phyloP scores from a whole-genome alignment of 1,140 invertebrate species.

The Drosophila subobscura region DNA sequence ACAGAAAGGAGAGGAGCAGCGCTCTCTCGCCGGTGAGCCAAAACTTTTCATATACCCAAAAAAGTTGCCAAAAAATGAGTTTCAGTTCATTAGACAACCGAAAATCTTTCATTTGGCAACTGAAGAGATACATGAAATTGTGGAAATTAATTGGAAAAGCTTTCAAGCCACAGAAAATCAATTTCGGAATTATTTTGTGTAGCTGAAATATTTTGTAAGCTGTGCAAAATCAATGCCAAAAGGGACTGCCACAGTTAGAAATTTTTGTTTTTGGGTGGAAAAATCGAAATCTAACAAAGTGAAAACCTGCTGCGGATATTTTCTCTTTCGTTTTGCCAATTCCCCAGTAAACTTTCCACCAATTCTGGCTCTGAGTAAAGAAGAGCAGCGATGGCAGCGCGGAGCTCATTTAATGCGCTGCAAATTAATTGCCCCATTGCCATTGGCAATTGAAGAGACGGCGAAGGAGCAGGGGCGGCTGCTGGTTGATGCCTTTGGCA shows the following conservation, averaged over 20 bases:
- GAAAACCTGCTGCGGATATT: slow-evolving; percentile 18
- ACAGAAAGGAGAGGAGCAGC: slow-evolving; percentile 23
- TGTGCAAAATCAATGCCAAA: slow-evolving; percentile 4
- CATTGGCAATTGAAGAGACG: slow-evolving; percentile 70
- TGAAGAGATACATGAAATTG: not conserved
- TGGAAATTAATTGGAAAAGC: no score
- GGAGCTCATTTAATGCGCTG: slow-evolving; percentile 77
- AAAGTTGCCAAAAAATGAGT: no score
- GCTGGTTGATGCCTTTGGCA: slow-evolving; percentile 62
- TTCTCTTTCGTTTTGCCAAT: slow-evolving; percentile 12
- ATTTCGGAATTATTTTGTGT: no score
- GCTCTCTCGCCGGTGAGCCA: not conserved
- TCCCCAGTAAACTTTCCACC: slow-evolving; percentile 45
- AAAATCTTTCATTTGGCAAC: no score
- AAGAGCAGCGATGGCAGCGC: slow-evolving; percentile 36
- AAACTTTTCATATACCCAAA: slow-evolving; percentile 4
- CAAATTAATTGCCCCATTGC: slow-evolving; percentile 79
- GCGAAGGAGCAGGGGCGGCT: not conserved
- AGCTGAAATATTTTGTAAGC: no score
- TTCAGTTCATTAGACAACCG: no score
- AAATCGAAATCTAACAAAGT: slow-evolving; percentile 22
- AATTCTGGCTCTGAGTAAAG: slow-evolving; percentile 31
- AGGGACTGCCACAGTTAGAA: not conserved
- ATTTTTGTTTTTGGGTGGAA: not conserved
- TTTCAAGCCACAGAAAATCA: no score